phyloP scores from a whole-genome alignment of 2,797 vertebrate genomes.

The Capromys pilorides region DNA sequence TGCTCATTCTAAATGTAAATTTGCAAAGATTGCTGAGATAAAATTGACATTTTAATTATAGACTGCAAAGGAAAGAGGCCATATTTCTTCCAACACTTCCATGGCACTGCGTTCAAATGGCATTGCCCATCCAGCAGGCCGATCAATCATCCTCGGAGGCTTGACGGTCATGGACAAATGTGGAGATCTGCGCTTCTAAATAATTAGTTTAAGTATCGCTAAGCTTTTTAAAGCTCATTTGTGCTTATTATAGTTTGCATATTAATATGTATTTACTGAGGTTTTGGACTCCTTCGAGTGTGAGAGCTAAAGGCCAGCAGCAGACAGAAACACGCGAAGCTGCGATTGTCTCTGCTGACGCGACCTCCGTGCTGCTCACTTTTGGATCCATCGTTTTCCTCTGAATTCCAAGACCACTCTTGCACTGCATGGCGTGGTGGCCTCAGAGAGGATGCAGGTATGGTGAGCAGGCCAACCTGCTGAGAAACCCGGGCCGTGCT shows the following conservation, averaged over 20 bases:
- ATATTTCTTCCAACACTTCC: constrained; percentile 71
- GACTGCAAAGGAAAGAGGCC: constrained; percentile 57
- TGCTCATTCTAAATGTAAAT: constrained; percentile 73
- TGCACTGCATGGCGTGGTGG: accelerated
- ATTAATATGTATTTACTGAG: constrained; percentile 74
- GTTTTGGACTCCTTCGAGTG: constrained; percentile 53
- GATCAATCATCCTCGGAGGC: constrained; percentile 71
- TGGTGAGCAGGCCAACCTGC: neutral
- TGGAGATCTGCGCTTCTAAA: constrained; percentile 69
- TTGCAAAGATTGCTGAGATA: constrained; percentile 71
- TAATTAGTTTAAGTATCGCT: constrained; percentile 76
- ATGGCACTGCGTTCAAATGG: constrained; percentile 68
- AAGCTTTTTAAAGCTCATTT: constrained; percentile 73
- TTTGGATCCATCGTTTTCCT: neutral
- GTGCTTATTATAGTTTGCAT: constrained; percentile 75
- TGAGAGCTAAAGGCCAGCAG: neutral
- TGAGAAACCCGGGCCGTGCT: neutral
- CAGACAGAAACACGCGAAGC: neutral
- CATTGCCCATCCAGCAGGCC: constrained; percentile 6
- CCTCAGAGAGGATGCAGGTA: no score
- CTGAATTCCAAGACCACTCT: neutral
- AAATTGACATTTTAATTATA: constrained; percentile 79
- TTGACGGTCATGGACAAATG: constrained; percentile 70
- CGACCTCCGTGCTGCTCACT: accelerated
- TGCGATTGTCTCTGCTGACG: neutral